A percentile compares a stretch with the other conserved stretches of the same genome.
phyloP scores from a whole-genome alignment of 2,888 invertebrate species.

The Beris chalybata region DNA sequence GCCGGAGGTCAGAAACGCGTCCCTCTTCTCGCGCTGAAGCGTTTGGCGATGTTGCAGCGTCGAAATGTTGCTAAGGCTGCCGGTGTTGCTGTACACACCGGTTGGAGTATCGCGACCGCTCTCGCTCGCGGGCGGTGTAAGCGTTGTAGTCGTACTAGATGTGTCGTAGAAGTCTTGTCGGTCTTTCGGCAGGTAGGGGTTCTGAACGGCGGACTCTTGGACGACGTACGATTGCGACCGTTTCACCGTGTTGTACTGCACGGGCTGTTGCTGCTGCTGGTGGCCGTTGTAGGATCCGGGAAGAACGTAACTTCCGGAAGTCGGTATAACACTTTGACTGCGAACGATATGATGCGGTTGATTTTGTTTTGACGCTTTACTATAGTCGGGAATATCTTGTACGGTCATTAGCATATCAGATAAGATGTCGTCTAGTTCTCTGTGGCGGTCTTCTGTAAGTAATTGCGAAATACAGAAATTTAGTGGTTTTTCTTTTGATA shows the following conservation, averaged over 20 bases:
- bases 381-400: constrained; percentile 72
- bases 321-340: constrained; percentile 42
- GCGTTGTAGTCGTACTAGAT: constrained; percentile 45
- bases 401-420: constrained; percentile 86
- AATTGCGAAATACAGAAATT: no score
- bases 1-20: constrained; percentile 25
- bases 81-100: neutral
- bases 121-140: constrained; percentile 46
- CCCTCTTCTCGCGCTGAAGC: constrained; percentile 31
- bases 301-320: constrained; percentile 25
- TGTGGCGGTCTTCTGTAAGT: constrained; percentile 57
- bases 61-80: constrained; percentile 40
- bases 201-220: constrained; percentile 2
- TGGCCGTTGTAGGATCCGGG: constrained; percentile 6
- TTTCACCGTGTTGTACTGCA: constrained; percentile 39
- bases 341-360: constrained; percentile 36
- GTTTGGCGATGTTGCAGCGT: constrained; percentile 40
- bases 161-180: constrained; percentile 45
- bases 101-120: constrained; percentile 44
- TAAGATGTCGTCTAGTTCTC: constrained; percentile 81
- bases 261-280: constrained; percentile 38
- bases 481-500: no score
- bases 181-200: constrained; percentile 36
- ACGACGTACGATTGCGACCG: constrained; percentile 42
- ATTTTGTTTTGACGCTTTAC: constrained; percentile 35